Evolutionary conservation across 2,797 vertebrate species (phyloP).

Genomic region (Bradypodion pumilum): DNA sequence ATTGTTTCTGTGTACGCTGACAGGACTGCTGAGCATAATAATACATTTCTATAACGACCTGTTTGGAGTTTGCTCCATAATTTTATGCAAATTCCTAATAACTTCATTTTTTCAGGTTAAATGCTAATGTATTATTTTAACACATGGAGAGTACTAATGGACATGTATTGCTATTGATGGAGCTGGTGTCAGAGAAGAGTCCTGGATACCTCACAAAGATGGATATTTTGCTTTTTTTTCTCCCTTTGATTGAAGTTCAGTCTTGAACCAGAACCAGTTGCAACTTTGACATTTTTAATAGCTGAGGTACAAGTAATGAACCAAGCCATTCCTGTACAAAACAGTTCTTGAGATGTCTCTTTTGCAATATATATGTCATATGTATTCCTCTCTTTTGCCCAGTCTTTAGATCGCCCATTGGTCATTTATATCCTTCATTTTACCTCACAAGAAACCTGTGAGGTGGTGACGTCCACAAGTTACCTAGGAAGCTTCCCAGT

Average conservation of each 20-base stretch:
- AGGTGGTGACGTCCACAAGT: background rate
- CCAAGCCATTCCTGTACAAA: slow-evolving; percentile 26
- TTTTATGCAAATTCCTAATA: slow-evolving; percentile 80
- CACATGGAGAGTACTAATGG: slow-evolving; percentile 50
- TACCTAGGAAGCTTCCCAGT: background rate
- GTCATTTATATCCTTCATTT: background rate
- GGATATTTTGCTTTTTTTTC: slow-evolving; percentile 21
- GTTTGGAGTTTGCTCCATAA: slow-evolving; percentile 79
- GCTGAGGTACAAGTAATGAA: slow-evolving; percentile 32
- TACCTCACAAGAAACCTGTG: background rate
- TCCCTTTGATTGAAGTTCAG: background rate
- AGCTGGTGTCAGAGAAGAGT: slow-evolving; percentile 44
- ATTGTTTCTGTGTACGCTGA: slow-evolving; percentile 78
- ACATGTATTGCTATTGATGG: slow-evolving; percentile 48
- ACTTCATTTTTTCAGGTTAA: slow-evolving; percentile 71
- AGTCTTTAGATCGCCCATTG: background rate
- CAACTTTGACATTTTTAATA: slow-evolving; percentile 34
- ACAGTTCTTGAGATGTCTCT: slow-evolving; percentile 1
- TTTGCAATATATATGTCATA: too few species aligned
- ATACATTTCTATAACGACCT: slow-evolving; percentile 74
- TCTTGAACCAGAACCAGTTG: background rate
- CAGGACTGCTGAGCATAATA: slow-evolving; percentile 79
- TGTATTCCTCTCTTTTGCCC: background rate
- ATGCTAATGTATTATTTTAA: slow-evolving; percentile 56
- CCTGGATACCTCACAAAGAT: slow-evolving; percentile 38